These are phyloP conservation scores for Fragum fragum DNA, from an alignment of 2,888 invertebrate genomes.

Conservation along the genomic window DNA sequence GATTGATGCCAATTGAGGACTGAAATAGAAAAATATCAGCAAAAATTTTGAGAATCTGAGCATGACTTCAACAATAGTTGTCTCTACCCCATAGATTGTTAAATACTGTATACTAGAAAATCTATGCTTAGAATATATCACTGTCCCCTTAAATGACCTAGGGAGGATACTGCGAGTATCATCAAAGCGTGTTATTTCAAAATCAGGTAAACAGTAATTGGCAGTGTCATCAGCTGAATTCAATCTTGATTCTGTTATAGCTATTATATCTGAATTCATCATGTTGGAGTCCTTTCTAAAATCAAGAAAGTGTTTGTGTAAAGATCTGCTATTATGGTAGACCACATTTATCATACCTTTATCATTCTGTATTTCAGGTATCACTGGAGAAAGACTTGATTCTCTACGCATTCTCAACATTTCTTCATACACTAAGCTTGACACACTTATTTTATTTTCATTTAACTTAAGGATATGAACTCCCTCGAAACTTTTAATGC, in stretches of 20 bases:
- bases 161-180: too few species aligned
- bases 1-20: too few species aligned
- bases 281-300: conserved; percentile 35
- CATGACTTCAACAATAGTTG: too few species aligned
- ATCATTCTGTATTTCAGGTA: too few species aligned
- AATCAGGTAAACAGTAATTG: conserved; percentile 37
- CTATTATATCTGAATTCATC: conserved; percentile 40
- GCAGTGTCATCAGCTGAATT: conserved; percentile 8
- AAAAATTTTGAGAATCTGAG: too few species aligned
- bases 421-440: too few species aligned
- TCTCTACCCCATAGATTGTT: conserved; percentile 25
- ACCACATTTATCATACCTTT: too few species aligned
- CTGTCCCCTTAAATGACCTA: too few species aligned
- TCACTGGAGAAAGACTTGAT: too few species aligned
- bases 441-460: conserved; percentile 43
- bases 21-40: too few species aligned
- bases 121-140: too few species aligned
- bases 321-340: conserved; percentile 58
- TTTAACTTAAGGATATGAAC: conserved; percentile 45
- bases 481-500: conserved; percentile 39
- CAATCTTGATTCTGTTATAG: conserved; percentile 53
- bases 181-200: conserved; percentile 11
- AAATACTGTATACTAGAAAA: conserved; percentile 29
- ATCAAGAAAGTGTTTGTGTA: conserved; percentile 48
- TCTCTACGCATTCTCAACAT: conserved; percentile 35